Conservation (phyloP, 2,797 vertebrate genomes). For the Gambusia yucatana region DNA sequence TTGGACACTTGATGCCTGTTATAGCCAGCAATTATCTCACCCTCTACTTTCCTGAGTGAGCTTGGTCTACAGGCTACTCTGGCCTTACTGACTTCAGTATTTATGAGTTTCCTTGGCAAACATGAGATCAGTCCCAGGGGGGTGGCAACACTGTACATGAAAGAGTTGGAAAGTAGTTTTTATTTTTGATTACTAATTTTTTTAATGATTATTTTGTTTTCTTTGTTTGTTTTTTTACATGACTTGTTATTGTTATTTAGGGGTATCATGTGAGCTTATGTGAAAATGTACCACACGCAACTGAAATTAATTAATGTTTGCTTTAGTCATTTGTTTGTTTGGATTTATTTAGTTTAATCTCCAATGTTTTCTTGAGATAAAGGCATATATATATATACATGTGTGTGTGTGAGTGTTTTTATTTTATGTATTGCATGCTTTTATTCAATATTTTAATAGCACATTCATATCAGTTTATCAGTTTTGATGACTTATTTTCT, state of each 20-base stretch:
- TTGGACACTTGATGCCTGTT: conserved; percentile 29
- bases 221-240: not conserved
- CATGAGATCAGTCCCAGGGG: conserved; percentile 23
- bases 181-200: not conserved
- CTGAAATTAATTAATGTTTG: not conserved
- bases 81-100: conserved; percentile 18
- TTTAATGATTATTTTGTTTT: not conserved
- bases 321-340: not conserved
- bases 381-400: no score
- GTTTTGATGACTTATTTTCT: not conserved
- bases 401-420: not conserved
- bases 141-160: not conserved
- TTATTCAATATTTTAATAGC: not conserved
- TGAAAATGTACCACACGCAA: not conserved
- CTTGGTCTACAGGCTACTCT: conserved; percentile 10
- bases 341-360: not conserved
- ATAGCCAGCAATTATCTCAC: conserved; percentile 27
- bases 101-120: conserved; percentile 28
- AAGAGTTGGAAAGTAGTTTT: not conserved
- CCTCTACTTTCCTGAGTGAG: conserved; percentile 22
- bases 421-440: not conserved
- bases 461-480: not conserved
- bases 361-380: not conserved
- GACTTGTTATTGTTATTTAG: not conserved
- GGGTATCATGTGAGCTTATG: not conserved